These are phyloP conservation scores for Lasioglossum villosulum DNA, from an alignment of 2,888 invertebrate genomes.

Conservation along the genomic window DNA sequence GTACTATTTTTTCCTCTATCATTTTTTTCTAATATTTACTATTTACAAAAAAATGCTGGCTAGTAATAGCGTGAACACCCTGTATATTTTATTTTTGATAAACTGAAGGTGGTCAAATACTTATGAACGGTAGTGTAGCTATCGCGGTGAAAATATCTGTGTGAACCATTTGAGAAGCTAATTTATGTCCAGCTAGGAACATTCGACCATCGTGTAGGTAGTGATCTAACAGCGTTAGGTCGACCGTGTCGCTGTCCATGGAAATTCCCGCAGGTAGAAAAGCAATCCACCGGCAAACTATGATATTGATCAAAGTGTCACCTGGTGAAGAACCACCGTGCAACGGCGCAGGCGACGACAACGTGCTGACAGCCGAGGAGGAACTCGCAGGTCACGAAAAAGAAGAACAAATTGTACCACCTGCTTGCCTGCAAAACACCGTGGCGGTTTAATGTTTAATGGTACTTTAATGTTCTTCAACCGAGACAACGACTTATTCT, in stretches of 20 bases:
- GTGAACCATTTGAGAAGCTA: not conserved
- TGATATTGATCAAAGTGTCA: conserved; percentile 73
- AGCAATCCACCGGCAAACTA: conserved; percentile 21
- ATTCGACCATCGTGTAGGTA: not conserved
- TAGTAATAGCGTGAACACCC: too few species aligned
- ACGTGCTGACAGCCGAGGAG: conserved; percentile 88
- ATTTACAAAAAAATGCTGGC: too few species aligned
- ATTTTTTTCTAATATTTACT: too few species aligned
- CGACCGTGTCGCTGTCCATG: not conserved
- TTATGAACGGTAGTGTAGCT: not conserved
- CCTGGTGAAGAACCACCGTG: conserved; percentile 88
- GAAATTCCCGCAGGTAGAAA: conserved; percentile 19
- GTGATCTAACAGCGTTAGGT: not conserved
- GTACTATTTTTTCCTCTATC: too few species aligned
- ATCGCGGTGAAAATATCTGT: not conserved
- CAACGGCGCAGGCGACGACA: conserved; percentile 87
- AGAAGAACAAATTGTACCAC: conserved; percentile 85
- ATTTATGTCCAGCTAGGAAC: conserved; percentile 1
- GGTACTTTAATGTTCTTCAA: not conserved
- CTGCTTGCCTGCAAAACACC: conserved; percentile 76
- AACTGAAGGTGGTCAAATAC: too few species aligned
- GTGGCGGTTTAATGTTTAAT: not conserved
- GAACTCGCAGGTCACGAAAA: conserved; percentile 87
- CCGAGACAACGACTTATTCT: not conserved
- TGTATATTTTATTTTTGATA: too few species aligned